These are phyloP conservation scores for Varanus komodoensis DNA, from an alignment of 2,113 vertebrate species.

Conservation along the genomic window DNA sequence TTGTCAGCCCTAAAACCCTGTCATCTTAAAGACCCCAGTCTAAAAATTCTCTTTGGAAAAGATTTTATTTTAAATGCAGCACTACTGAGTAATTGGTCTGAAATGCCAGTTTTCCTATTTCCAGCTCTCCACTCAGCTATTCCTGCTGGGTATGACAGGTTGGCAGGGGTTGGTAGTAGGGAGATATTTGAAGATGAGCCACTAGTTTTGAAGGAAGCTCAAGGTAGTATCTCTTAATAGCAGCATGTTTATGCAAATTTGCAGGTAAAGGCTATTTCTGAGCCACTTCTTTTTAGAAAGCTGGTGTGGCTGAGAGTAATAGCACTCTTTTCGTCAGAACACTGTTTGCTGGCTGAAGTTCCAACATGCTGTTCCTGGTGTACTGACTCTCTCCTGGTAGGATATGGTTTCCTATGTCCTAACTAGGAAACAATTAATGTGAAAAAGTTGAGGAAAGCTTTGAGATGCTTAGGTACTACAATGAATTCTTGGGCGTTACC, in stretches of 20 bases:
- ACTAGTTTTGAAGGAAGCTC: neutral
- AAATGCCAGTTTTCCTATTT: slow-evolving; percentile 30
- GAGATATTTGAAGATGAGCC: neutral
- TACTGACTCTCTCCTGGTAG: neutral
- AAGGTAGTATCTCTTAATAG: neutral
- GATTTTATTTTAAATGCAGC: slow-evolving; percentile 44
- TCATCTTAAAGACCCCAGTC: slow-evolving; percentile 46
- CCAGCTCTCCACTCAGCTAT: slow-evolving; percentile 25
- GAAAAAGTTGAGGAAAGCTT: neutral
- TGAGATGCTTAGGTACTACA: neutral
- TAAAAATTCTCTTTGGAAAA: slow-evolving; percentile 49
- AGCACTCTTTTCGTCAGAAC: neutral
- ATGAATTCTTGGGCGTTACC: neutral
- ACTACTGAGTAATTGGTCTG: neutral
- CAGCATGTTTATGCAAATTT: neutral
- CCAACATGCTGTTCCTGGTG: neutral
- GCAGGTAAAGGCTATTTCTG: slow-evolving; percentile 1
- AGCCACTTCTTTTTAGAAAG: slow-evolving; percentile 5
- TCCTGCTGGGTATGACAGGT: slow-evolving; percentile 2
- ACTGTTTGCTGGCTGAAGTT: neutral
- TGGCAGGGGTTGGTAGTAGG: slow-evolving; percentile 11
- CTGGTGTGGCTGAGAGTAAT: neutral
- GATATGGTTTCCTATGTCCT: neutral
- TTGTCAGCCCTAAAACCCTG: slow-evolving; percentile 38
- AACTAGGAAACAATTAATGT: neutral